A percentile compares a stretch with the other conserved stretches of the same genome.
These are phyloP conservation scores for Poeciliopsis occidentalis DNA, from an alignment of 2,113 vertebrate species.

Conservation along the genomic window DNA sequence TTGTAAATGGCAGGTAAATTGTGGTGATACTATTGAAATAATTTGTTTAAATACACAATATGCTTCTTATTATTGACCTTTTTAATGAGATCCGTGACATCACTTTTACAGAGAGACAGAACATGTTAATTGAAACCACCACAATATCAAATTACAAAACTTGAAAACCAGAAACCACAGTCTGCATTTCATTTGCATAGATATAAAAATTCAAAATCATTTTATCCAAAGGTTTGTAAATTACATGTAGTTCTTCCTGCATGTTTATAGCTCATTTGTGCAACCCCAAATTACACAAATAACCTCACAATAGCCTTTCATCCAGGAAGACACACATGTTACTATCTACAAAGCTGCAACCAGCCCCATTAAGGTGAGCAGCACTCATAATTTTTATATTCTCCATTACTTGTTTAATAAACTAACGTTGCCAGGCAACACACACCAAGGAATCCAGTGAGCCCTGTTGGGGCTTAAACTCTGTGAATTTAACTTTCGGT, in stretches of 20 bases:
- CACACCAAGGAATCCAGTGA: conserved; percentile 25
- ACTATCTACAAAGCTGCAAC: conserved; percentile 3
- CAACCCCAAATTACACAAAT: background rate
- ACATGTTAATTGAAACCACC: too few species aligned
- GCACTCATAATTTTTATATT: conserved; percentile 36
- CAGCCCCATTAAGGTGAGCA: conserved; percentile 9
- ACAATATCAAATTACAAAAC: background rate
- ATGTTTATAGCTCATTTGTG: background rate
- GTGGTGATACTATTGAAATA: background rate
- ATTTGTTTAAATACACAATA: background rate
- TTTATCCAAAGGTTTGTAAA: background rate
- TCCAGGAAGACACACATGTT: background rate
- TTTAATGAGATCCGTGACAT: background rate
- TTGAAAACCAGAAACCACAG: background rate
- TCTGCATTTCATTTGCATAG: background rate
- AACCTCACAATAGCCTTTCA: conserved; percentile 2
- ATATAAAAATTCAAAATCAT: background rate
- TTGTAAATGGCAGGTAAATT: background rate
- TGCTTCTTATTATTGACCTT: background rate
- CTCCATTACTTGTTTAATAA: conserved; percentile 35
- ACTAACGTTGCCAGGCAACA: conserved; percentile 59
- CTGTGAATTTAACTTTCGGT: conserved; percentile 36
- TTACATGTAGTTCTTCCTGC: background rate
- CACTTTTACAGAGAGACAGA: too few species aligned
- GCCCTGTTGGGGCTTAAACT: conserved; percentile 26